Evolutionary conservation across 1,140 invertebrate genomes (phyloP).

Genomic region (Megathymus violae): DNA sequence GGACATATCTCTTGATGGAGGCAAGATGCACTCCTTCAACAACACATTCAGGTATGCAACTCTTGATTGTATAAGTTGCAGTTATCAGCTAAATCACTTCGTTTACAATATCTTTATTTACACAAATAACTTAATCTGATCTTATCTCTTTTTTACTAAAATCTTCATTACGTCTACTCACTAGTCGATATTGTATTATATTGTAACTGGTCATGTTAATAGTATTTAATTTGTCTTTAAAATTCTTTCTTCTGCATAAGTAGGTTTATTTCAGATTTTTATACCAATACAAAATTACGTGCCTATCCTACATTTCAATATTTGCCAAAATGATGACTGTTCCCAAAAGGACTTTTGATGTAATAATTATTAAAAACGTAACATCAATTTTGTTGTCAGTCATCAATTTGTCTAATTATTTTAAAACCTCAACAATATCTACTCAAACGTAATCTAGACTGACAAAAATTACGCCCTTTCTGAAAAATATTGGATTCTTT

Average conservation of each 20-base stretch:
- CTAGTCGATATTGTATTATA: too few species aligned
- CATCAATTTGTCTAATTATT: neutral
- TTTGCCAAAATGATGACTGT: neutral
- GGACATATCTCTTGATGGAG: slow-evolving; percentile 89
- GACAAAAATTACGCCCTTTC: neutral
- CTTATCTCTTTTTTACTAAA: neutral
- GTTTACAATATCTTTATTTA: neutral
- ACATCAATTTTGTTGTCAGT: neutral
- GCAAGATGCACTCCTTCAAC: slow-evolving; percentile 91
- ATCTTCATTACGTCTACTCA: too few species aligned
- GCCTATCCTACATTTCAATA: neutral
- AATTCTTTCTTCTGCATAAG: too few species aligned
- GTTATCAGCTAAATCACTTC: neutral
- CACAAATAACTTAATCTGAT: neutral
- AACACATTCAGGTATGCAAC: slow-evolving; percentile 90
- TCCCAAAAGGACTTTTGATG: too few species aligned
- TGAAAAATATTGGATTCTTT: neutral
- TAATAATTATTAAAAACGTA: too few species aligned
- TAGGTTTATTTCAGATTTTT: neutral
- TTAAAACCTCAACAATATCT: neutral
- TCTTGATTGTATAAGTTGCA: neutral
- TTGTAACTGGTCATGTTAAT: too few species aligned
- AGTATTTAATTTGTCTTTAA: too few species aligned
- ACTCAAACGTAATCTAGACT: neutral
- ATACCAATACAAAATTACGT: neutral